phyloP scores from a whole-genome alignment of 2,113 vertebrate species.

The Pipra filicauda region DNA sequence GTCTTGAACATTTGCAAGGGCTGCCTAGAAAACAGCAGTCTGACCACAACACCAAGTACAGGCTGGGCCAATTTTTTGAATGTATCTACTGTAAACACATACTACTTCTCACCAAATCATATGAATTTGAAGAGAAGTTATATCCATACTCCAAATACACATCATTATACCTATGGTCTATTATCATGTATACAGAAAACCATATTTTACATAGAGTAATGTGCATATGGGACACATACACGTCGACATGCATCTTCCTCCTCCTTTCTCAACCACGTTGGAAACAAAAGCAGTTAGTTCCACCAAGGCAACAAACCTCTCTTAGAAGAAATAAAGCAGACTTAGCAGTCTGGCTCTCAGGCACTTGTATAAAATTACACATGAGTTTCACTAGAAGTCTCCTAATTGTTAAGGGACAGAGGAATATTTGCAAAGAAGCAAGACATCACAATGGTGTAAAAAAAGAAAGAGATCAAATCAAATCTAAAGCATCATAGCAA shows the following conservation, averaged over 20 bases:
- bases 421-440: neutral
- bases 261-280: neutral
- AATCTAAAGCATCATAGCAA: neutral
- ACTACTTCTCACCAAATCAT: neutral
- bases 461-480: neutral
- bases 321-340: neutral
- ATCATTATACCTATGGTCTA: neutral
- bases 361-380: neutral
- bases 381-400: neutral
- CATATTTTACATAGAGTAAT: neutral
- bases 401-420: neutral
- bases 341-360: neutral
- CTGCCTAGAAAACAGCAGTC: neutral
- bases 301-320: neutral
- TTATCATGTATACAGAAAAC: neutral
- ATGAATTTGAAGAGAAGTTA: neutral
- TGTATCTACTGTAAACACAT: neutral
- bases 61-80: neutral
- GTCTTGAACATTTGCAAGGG: neutral
- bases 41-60: neutral
- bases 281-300: neutral
- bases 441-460: neutral
- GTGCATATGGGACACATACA: neutral
- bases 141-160: neutral
- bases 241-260: neutral